Conservation (phyloP, 1,140 invertebrate genomes). For the Apis laboriosa region DNA sequence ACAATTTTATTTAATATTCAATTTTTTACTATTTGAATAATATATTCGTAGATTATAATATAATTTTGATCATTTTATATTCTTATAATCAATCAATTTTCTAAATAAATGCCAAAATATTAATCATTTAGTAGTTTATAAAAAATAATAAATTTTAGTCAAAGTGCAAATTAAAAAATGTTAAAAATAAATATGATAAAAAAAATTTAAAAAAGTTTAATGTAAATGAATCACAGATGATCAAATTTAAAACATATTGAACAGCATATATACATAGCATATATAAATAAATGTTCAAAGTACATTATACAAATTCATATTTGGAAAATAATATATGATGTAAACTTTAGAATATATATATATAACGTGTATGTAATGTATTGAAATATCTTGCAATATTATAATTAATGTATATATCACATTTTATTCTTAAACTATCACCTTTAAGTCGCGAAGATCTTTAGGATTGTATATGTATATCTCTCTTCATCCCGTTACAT, state of each 20-base stretch:
- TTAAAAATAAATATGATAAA: too few relatives aligned
- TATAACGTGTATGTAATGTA: too few relatives aligned
- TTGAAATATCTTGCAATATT: background rate
- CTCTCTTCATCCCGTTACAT: constrained; percentile 22
- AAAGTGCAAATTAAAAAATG: constrained; percentile 34
- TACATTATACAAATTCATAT: background rate
- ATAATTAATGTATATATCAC: constrained; percentile 21
- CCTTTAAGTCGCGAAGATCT: constrained; percentile 75
- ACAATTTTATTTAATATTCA: background rate
- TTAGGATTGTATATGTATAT: constrained; percentile 40
- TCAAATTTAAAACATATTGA: background rate
- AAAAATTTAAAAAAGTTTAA: constrained; percentile 1
- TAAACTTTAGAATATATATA: too few relatives aligned
- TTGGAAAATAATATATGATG: background rate
- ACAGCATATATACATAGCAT: background rate
- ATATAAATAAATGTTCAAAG: background rate
- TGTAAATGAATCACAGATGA: background rate
- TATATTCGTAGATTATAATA: background rate
- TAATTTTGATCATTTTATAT: background rate
- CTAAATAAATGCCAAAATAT: background rate
- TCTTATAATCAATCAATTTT: background rate
- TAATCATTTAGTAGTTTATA: background rate
- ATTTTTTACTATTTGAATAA: background rate
- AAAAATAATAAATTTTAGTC: constrained; percentile 11
- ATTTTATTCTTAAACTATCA: constrained; percentile 66